Evolutionary conservation across 2,888 invertebrate species (phyloP), one percentile per base, ranked within the genome.

Genomic region (Oxycera nigricornis): DNA sequence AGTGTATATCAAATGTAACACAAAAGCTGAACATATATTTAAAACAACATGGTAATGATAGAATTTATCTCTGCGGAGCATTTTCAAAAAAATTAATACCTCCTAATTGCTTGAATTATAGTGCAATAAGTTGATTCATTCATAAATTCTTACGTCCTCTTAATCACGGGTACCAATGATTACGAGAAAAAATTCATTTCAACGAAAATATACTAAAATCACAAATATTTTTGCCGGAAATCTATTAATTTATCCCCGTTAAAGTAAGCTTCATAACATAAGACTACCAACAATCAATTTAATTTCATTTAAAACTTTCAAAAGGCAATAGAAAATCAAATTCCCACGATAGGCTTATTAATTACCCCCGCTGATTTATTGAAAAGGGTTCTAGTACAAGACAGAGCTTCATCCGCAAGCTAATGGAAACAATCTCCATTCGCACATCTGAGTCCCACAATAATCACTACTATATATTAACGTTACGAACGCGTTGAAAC

Each of bases 281-380:
- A 46, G 17, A n/a, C 11, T 46, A n/a, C 46, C 3, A 46, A 17
- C 46, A 3, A 46, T 46, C n/a, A n/a, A n/a, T 46, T 46, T 46
- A 46, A 46, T 46, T 46, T 17, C 2, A 46, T 17, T 46, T 46
- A n/a, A n/a, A 14, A 46, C 3, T 17, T 11, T 3, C 11, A n/a
- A 46, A 46, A 46, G 46, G 17, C 11, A 46, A 46, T 17, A 14
- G 46, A 14, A 3, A 17, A 46, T 3, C 14, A 2, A 14, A 14
- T 3, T 46, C 11, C 46, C 3, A 46, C 46, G 17, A 7, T 17
- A 46, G 2, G 22, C 24, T n/a, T 28, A 59, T 59, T 59, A 59
- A 59, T 59, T 59, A 59, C 30, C 30, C 59, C 28, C 9, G 28
- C 28, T 59, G 59, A 59, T 59, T 59, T 59, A 59, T 59, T 59